Percentiles rank a stretch among this genome's conserved stretches.
Evolutionary conservation across 2,113 vertebrate genomes (phyloP).

Genomic region (Choloepus hoffmanni): DNA sequence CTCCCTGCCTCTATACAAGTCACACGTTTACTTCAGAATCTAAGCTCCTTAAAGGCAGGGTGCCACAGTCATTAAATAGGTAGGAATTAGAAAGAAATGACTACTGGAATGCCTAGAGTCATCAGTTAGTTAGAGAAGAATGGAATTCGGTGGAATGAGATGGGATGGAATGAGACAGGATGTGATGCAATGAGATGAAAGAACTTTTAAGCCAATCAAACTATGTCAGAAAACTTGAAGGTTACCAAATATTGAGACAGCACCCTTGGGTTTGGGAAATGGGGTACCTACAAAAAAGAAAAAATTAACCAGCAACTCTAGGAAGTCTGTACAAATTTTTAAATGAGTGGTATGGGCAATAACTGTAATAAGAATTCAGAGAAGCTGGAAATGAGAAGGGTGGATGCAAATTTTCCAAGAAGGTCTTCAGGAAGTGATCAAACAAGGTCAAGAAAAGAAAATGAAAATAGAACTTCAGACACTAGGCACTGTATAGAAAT

Average conservation of each 20-base stretch:
- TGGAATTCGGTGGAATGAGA: background rate
- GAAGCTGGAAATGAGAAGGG: background rate
- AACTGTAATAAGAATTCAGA: background rate
- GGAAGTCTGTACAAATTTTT: background rate
- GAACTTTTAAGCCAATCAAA: background rate
- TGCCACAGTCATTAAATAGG: background rate
- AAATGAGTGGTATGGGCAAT: background rate
- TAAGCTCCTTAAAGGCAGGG: background rate
- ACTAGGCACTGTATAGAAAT: background rate
- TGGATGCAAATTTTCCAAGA: background rate
- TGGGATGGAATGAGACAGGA: background rate
- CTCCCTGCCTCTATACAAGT: background rate
- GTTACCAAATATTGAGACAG: background rate
- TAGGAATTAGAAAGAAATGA: background rate
- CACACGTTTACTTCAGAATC: background rate
- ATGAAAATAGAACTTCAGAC: background rate
- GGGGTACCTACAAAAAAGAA: background rate
- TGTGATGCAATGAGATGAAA: background rate
- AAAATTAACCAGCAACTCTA: background rate
- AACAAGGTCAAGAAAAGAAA: background rate
- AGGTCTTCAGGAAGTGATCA: background rate
- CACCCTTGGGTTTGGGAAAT: background rate
- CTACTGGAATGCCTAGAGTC: background rate
- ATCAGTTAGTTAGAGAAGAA: background rate
- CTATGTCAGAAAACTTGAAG: background rate